A percentile compares a stretch with the other conserved stretches of the same genome.
Conservation (phyloP, 2,797 vertebrate species). For the Peromyscus attwateri region DNA sequence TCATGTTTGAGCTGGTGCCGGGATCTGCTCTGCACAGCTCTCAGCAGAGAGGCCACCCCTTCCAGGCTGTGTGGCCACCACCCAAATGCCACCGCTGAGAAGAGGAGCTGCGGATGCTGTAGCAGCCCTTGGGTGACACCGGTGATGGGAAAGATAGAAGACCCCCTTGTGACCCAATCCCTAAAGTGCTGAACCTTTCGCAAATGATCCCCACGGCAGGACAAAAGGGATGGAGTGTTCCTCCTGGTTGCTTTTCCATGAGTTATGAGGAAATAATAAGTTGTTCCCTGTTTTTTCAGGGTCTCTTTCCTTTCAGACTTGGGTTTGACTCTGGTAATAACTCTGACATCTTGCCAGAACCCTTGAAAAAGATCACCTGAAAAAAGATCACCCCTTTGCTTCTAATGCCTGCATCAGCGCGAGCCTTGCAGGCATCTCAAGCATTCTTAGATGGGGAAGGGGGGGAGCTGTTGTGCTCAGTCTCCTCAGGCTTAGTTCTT, state of each 20-base stretch:
- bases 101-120: accelerated
- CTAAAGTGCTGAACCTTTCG: not conserved
- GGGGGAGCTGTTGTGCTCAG: not conserved
- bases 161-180: not conserved
- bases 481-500: not conserved
- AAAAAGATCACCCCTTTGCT: not conserved
- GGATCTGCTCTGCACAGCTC: not conserved
- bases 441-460: not conserved
- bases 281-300: not conserved
- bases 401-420: not conserved
- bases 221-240: not conserved
- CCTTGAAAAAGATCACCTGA: conserved; percentile 11
- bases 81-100: not conserved
- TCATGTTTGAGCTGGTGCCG: not conserved
- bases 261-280: not conserved
- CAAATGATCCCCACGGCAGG: not conserved
- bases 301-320: not conserved
- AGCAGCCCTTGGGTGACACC: not conserved
- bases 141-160: not conserved
- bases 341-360: not conserved
- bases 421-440: not conserved
- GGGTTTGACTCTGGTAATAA: conserved; percentile 12
- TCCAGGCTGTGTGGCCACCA: not conserved
- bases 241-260: not conserved
- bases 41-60: not conserved